These are phyloP conservation scores for Frankliniella intonsa DNA, from an alignment of 2,888 invertebrate genomes.

Conservation along the genomic window DNA sequence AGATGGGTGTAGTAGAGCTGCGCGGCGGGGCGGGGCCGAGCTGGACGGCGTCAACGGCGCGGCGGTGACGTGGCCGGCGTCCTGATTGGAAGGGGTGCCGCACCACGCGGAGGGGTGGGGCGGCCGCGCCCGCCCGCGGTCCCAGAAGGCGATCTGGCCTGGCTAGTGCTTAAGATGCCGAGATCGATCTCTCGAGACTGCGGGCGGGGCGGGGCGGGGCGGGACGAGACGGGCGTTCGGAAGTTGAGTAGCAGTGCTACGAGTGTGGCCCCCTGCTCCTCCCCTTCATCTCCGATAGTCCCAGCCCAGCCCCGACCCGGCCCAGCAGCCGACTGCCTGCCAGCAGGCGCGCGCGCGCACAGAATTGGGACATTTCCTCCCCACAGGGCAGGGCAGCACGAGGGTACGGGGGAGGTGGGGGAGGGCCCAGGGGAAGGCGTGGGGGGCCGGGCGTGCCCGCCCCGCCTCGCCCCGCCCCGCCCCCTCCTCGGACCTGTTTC, in stretches of 20 bases:
- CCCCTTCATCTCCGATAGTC: background rate
- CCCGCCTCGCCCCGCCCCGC: background rate
- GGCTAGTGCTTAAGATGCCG: background rate
- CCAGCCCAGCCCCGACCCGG: background rate
- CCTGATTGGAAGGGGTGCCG: background rate
- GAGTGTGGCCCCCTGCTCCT: background rate
- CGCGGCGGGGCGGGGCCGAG: too few relatives aligned
- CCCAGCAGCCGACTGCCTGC: background rate
- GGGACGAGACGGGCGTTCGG: background rate
- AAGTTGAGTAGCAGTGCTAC: background rate
- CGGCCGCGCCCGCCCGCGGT: background rate
- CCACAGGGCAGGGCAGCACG: background rate
- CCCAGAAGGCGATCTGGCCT: background rate
- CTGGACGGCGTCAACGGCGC: background rate
- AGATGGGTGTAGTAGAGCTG: too few relatives aligned
- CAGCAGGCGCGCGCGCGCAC: background rate
- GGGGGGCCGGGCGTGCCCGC: background rate
- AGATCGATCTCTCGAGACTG: background rate
- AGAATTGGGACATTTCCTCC: slow-evolving; percentile 19
- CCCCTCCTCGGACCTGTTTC: slow-evolving; percentile 13
- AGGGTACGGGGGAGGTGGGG: background rate
- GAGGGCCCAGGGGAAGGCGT: background rate
- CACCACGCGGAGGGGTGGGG: background rate
- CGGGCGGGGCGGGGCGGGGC: too few relatives aligned
- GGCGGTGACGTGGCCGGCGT: too few relatives aligned